phyloP scores from a whole-genome alignment of 2,113 vertebrate genomes.

The Bambusicola thoracicus region DNA sequence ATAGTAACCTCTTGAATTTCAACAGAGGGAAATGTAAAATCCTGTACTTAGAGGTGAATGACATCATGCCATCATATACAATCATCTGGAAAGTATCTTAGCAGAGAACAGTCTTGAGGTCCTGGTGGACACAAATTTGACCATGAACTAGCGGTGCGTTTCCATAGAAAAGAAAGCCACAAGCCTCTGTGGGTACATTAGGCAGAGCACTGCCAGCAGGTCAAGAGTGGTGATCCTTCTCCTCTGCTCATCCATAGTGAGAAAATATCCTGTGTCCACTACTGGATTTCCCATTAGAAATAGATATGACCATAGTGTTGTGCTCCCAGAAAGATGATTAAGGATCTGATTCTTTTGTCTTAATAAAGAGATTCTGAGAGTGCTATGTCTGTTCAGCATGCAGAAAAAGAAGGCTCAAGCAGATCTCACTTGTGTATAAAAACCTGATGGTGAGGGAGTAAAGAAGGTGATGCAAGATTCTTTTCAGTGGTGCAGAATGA shows the following conservation, averaged over 20 bases:
- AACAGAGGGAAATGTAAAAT: neutral
- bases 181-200: neutral
- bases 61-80: rapidly evolving
- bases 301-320: neutral
- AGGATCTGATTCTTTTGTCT: neutral
- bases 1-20: neutral
- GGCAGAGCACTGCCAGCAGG: neutral
- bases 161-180: neutral
- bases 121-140: neutral
- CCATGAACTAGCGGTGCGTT: neutral
- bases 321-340: rapidly evolving
- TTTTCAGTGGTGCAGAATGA: neutral
- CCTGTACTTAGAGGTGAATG: neutral
- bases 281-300: neutral
- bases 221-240: neutral
- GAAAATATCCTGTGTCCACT: no score
- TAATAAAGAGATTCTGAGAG: neutral
- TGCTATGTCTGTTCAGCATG: neutral
- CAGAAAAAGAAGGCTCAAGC: neutral
- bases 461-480: neutral
- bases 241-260: neutral
- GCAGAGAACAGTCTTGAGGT: neutral
- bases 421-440: neutral
- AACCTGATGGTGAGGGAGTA: neutral
- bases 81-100: neutral